A percentile compares a stretch with the other conserved stretches of the same genome.
phyloP scores from a whole-genome alignment of 2,888 invertebrate species.

The Blastobasis lacticolella region DNA sequence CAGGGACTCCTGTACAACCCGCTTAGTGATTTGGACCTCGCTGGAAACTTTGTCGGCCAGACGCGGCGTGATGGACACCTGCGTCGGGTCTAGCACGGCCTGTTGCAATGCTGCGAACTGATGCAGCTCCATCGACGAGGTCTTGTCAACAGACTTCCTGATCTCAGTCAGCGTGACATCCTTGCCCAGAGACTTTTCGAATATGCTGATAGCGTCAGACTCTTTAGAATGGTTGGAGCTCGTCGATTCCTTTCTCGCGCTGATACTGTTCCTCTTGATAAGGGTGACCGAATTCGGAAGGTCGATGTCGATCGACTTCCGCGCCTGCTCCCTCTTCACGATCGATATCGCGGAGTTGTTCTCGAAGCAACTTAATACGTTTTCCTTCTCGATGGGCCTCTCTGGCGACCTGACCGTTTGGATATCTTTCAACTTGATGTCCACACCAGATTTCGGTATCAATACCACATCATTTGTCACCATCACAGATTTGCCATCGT shows the following conservation, averaged over 20 bases:
- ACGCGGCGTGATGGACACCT: slow-evolving; percentile 60
- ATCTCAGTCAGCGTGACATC: slow-evolving; percentile 68
- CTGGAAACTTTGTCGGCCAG: slow-evolving; percentile 33
- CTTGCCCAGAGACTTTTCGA: slow-evolving; percentile 66
- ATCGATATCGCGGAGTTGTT: slow-evolving; percentile 71
- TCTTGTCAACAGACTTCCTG: slow-evolving; percentile 61
- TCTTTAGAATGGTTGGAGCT: slow-evolving; percentile 64
- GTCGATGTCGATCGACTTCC: slow-evolving; percentile 65
- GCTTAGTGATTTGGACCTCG: slow-evolving; percentile 42
- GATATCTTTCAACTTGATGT: slow-evolving; percentile 60
- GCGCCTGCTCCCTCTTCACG: slow-evolving; percentile 62
- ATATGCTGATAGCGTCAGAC: slow-evolving; percentile 65
- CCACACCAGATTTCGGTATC: slow-evolving; percentile 64
- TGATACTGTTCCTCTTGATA: slow-evolving; percentile 63
- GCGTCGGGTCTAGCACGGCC: slow-evolving; percentile 49
- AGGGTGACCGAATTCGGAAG: slow-evolving; percentile 63
- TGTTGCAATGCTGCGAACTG: slow-evolving; percentile 56
- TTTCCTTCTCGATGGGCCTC: slow-evolving; percentile 59
- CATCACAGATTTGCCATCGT: slow-evolving; percentile 56
- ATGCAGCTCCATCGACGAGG: slow-evolving; percentile 45
- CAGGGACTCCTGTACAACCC: slow-evolving; percentile 45
- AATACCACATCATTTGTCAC: slow-evolving; percentile 66
- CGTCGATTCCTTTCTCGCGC: slow-evolving; percentile 63
- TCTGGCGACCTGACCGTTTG: slow-evolving; percentile 63
- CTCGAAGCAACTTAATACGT: slow-evolving; percentile 66